Conservation (phyloP, 1,140 invertebrate genomes). For the Archivesica marissinica region DNA sequence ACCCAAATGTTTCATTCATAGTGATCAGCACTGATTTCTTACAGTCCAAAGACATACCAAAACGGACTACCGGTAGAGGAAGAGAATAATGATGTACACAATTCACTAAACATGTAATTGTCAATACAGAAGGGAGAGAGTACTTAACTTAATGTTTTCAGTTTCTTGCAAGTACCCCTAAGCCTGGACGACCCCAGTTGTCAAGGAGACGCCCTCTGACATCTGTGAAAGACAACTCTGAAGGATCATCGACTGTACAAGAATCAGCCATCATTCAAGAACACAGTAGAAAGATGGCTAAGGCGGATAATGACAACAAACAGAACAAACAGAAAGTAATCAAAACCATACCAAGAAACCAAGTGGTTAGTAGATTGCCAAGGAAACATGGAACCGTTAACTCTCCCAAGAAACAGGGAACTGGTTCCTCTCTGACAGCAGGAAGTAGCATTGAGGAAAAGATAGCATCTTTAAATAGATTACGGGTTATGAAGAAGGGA, state of each 20-base stretch:
- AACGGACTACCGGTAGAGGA: neutral
- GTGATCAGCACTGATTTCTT: too few species aligned
- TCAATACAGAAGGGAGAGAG: too few species aligned
- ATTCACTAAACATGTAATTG: neutral
- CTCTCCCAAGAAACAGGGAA: neutral
- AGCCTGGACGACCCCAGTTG: slow-evolving; percentile 42
- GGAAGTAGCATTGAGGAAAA: neutral
- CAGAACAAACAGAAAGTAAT: neutral
- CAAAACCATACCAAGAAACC: neutral
- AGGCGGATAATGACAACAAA: neutral
- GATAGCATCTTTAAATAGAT: slow-evolving; percentile 11
- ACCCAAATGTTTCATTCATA: too few species aligned
- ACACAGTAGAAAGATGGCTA: neutral
- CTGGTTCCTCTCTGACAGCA: neutral
- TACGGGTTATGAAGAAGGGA: neutral
- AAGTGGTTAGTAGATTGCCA: neutral
- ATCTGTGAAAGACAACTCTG: neutral
- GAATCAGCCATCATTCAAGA: neutral
- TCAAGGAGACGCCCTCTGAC: slow-evolving; percentile 29
- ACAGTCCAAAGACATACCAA: too few species aligned
- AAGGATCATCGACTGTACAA: neutral
- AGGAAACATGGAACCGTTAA: neutral
- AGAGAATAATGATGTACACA: neutral
- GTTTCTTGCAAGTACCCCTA: slow-evolving; percentile 48
- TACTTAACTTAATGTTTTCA: neutral